Evolutionary conservation across 2,113 vertebrate species (phyloP).

Genomic region (Eublepharis macularius): DNA sequence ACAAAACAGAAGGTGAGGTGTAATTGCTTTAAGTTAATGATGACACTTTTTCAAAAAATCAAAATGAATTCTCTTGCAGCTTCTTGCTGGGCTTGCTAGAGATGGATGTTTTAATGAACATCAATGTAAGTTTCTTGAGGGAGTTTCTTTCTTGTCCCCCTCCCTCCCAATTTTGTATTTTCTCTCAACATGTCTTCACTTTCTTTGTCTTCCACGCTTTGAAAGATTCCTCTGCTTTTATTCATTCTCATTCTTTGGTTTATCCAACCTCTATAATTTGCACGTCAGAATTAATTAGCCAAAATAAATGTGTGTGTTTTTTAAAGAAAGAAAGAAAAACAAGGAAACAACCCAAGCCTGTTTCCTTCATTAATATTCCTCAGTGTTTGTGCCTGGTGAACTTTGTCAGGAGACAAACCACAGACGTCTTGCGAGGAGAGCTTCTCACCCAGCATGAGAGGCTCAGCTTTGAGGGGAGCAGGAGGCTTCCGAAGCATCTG

Average conservation of each 20-base stretch:
- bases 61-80: rapidly evolving
- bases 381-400: rapidly evolving
- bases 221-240: background rate
- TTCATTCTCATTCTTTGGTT: background rate
- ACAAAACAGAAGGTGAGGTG: too few relatives aligned
- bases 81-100: rapidly evolving
- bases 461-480: background rate
- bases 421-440: background rate
- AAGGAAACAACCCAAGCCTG: background rate
- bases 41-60: background rate
- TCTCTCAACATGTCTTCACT: background rate
- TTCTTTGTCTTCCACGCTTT: background rate
- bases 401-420: background rate
- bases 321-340: too few relatives aligned
- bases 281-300: conserved; percentile 26
- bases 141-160: background rate
- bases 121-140: background rate
- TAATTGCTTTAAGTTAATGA: background rate
- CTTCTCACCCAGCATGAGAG: background rate
- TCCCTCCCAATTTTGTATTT: background rate
- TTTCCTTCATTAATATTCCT: background rate
- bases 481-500: conserved; percentile 6
- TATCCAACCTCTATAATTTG: conserved; percentile 38
- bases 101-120: background rate
- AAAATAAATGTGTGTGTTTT: background rate